Evolutionary conservation across 2,113 vertebrate genomes (phyloP).

Genomic region (Atlantisia rogersi): DNA sequence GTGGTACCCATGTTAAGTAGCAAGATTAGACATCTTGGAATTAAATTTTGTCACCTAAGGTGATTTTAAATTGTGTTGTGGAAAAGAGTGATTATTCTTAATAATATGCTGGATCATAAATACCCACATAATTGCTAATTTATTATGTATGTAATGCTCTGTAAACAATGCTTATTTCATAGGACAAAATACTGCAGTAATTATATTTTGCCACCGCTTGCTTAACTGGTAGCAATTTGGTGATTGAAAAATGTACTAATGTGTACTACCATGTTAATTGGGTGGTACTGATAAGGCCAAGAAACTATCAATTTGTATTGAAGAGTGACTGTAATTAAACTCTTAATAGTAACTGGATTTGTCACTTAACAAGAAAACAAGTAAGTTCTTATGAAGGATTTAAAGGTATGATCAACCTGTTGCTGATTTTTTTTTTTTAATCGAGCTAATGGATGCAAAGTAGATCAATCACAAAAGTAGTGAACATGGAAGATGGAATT

Average conservation of each 20-base stretch:
- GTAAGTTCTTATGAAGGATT: conserved; percentile 39
- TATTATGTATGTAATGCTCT: background rate
- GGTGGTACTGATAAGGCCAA: conserved; percentile 48
- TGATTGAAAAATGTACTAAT: conserved; percentile 69
- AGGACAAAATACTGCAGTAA: background rate
- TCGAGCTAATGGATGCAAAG: conserved; percentile 21
- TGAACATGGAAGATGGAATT: background rate
- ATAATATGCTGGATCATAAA: background rate
- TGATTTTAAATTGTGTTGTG: background rate
- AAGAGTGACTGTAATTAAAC: conserved; percentile 64
- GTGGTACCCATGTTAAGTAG: background rate
- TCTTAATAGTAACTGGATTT: conserved; percentile 67
- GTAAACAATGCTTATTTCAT: background rate
- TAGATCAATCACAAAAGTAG: background rate
- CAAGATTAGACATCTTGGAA: background rate
- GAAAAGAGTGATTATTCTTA: background rate
- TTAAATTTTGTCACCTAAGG: background rate
- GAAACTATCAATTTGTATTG: conserved; percentile 68
- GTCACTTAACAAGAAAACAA: conserved; percentile 56
- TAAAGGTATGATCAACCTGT: conserved; percentile 47
- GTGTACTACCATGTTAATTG: conserved; percentile 58
- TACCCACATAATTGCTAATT: background rate
- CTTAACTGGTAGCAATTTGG: background rate
- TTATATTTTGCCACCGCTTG: conserved; percentile 31
- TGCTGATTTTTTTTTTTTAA: conserved; percentile 42